A percentile compares a stretch with the other conserved stretches of the same genome.
Evolutionary conservation across 1,140 invertebrate genomes (phyloP).

Genomic region (Babylonia areolata): DNA sequence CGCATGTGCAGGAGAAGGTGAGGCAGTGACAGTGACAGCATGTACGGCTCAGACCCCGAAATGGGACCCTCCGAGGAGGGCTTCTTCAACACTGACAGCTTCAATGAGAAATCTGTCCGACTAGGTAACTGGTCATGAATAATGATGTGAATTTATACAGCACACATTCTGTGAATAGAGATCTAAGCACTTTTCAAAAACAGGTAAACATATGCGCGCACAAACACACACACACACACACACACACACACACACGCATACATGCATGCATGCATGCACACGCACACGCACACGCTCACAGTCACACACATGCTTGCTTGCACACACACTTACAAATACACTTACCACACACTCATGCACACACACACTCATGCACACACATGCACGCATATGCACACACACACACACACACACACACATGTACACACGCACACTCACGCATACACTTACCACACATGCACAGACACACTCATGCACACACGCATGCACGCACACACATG

Average conservation of each 20-base stretch:
- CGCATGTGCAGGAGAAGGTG: too few species aligned
- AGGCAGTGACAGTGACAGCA: too few species aligned
- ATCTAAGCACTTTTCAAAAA: too few species aligned
- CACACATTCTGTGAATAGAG: too few species aligned
- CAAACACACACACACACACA: neutral
- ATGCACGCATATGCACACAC: neutral
- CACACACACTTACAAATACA: neutral
- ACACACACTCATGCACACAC: conserved; percentile 4
- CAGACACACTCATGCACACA: neutral
- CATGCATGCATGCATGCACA: neutral
- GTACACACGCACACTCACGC: neutral
- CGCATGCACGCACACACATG: neutral
- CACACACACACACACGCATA: neutral
- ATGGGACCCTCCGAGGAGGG: too few species aligned
- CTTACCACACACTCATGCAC: neutral
- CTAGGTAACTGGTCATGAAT: too few species aligned
- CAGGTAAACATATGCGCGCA: neutral
- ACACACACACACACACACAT: neutral
- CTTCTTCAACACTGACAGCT: too few species aligned
- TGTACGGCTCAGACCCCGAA: too few species aligned
- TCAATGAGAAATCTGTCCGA: too few species aligned
- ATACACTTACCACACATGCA: neutral
- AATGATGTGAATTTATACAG: too few species aligned
- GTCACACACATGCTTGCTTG: neutral
- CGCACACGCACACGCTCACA: conserved; percentile 9